A percentile compares a stretch with the other conserved stretches of the same genome.
Evolutionary conservation across 2,797 vertebrate species (phyloP).

Genomic region (Hydrocynus forskahlii): DNA sequence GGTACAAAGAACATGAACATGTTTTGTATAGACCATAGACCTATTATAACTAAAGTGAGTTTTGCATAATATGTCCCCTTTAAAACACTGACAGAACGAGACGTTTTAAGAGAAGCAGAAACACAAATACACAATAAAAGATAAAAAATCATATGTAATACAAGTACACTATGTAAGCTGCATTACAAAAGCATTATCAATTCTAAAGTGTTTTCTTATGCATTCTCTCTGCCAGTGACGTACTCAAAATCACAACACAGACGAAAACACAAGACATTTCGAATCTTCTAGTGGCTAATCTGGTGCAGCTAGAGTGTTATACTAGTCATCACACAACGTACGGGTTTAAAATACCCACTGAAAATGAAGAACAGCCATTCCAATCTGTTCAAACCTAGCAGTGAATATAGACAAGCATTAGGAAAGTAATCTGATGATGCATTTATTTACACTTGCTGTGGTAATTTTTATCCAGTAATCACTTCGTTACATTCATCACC

Average conservation of each 20-base stretch:
- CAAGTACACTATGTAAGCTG: too few relatives aligned
- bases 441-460: neutral
- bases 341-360: conserved; percentile 41
- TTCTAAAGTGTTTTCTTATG: too few relatives aligned
- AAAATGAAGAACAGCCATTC: conserved; percentile 40
- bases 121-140: too few relatives aligned
- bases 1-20: too few relatives aligned
- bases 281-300: neutral
- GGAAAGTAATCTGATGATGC: neutral
- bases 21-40: too few relatives aligned
- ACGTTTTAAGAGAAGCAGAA: too few relatives aligned
- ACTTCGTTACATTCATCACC: too few relatives aligned
- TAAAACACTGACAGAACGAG: too few relatives aligned
- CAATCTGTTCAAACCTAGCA: conserved; percentile 28
- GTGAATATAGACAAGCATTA: conserved; percentile 28
- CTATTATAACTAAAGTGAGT: too few relatives aligned
- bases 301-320: neutral
- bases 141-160: too few relatives aligned
- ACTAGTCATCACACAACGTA: neutral
- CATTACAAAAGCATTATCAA: too few relatives aligned
- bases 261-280: neutral
- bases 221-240: neutral
- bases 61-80: too few relatives aligned
- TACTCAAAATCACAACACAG: neutral
- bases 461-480: neutral